Evolutionary conservation across 2,113 vertebrate species (phyloP).

Genomic region (Epinephelus lanceolatus): DNA sequence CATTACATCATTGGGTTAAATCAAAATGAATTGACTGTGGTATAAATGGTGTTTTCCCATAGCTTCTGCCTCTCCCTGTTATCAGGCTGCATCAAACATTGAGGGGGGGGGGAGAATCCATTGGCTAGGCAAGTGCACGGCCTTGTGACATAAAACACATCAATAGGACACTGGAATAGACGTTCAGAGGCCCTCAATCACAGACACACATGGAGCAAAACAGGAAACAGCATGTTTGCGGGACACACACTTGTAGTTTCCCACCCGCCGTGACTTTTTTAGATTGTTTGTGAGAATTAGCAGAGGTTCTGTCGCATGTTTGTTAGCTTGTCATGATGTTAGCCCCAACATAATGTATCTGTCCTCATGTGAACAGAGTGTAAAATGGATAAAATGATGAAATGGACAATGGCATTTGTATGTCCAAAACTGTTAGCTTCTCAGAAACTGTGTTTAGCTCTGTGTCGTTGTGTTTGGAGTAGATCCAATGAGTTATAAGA

Average conservation of each 20-base stretch:
- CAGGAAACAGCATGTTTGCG: slow-evolving; percentile 56
- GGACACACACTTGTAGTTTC: slow-evolving; percentile 46
- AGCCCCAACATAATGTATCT: slow-evolving; percentile 9
- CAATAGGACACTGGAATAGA: slow-evolving; percentile 90
- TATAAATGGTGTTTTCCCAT: slow-evolving; percentile 89
- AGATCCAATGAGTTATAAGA: background rate
- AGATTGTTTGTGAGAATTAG: slow-evolving; percentile 24
- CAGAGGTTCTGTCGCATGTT: background rate
- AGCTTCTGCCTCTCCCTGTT: slow-evolving; percentile 87
- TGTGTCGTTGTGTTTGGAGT: slow-evolving; percentile 14
- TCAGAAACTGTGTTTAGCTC: slow-evolving; percentile 12
- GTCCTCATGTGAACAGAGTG: background rate
- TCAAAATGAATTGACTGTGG: slow-evolving; percentile 87
- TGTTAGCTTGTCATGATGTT: slow-evolving; percentile 31
- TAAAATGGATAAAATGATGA: slow-evolving; percentile 8
- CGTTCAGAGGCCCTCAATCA: slow-evolving; percentile 85
- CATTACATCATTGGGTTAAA: slow-evolving; percentile 91
- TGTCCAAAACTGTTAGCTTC: slow-evolving; percentile 22
- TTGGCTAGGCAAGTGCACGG: slow-evolving; percentile 85
- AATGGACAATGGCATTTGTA: slow-evolving; percentile 17
- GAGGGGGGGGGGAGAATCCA: slow-evolving; percentile 86
- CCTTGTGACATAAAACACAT: slow-evolving; percentile 86
- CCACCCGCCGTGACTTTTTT: slow-evolving; percentile 39
- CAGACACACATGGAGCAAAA: slow-evolving; percentile 49
- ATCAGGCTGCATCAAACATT: slow-evolving; percentile 89